Conservation (phyloP, 2,888 invertebrate species). For the Oxystoma pomonae region DNA sequence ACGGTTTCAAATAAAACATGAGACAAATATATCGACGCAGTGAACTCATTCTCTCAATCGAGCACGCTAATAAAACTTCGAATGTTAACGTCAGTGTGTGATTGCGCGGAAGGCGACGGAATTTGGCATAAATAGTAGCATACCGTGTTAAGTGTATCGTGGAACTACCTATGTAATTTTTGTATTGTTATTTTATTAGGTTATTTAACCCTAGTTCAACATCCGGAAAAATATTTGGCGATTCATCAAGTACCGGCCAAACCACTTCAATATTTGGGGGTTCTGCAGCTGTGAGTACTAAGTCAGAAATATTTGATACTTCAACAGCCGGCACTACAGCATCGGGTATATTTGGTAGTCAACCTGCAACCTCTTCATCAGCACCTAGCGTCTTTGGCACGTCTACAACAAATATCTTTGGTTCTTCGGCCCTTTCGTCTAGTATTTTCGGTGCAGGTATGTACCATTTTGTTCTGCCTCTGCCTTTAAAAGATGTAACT, state of each 20-base stretch:
- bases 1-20: too few relatives aligned
- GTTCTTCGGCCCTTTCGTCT: not conserved
- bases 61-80: too few relatives aligned
- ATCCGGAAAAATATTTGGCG: not conserved
- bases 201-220: not conserved
- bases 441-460: not conserved
- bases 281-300: conserved; percentile 38
- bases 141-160: too few relatives aligned
- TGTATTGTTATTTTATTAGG: too few relatives aligned
- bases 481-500: too few relatives aligned
- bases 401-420: not conserved
- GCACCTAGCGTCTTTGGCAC: conserved; percentile 5
- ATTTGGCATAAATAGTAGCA: too few relatives aligned
- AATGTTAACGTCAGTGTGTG: too few relatives aligned
- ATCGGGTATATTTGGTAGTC: conserved; percentile 6
- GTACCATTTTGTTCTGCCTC: too few relatives aligned
- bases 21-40: too few relatives aligned
- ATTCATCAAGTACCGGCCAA: not conserved
- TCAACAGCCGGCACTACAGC: not conserved
- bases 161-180: too few relatives aligned
- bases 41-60: too few relatives aligned
- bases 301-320: conserved; percentile 8
- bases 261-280: conserved; percentile 31
- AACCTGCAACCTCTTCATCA: not conserved
- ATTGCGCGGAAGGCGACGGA: too few relatives aligned